phyloP scores from a whole-genome alignment of 2,113 vertebrate genomes.

The Seriola dumerili region DNA sequence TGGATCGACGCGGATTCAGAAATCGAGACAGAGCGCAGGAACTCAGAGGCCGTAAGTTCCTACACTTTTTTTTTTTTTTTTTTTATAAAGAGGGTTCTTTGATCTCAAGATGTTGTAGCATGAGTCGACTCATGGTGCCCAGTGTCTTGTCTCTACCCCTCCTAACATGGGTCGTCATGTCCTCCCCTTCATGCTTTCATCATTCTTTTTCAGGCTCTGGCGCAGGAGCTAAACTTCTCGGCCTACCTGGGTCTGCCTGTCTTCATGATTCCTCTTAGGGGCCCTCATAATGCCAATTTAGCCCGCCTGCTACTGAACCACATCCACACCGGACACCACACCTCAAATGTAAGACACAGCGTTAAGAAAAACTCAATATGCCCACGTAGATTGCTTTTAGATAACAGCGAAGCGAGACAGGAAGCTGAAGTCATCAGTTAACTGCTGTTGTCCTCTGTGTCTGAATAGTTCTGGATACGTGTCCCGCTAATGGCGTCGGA shows the following conservation, averaged over 20 bases:
- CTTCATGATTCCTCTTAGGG: conserved; percentile 89
- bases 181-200: not conserved
- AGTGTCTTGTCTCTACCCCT: not conserved
- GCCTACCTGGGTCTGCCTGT: conserved; percentile 94
- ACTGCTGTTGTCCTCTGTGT: conserved; percentile 28
- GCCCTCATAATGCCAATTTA: conserved; percentile 89
- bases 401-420: not conserved
- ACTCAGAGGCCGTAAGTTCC: conserved; percentile 90
- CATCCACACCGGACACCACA: conserved; percentile 93
- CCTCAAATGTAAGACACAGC: conserved; percentile 87
- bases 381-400: not conserved
- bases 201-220: conserved; percentile 84
- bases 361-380: not conserved
- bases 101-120: not conserved
- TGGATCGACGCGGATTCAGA: conserved; percentile 93
- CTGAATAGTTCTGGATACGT: conserved; percentile 91
- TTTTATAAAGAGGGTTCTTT: not conserved
- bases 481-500: conserved; percentile 89
- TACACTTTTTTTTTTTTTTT: not conserved
- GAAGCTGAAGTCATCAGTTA: not conserved
- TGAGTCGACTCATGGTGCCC: not conserved
- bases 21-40: conserved; percentile 87
- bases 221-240: conserved; percentile 93
- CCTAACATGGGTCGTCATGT: not conserved
- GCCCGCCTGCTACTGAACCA: conserved; percentile 92